Evolutionary conservation across 2,888 invertebrate genomes (phyloP).

Genomic region (Rhogogaster chlorosoma): DNA sequence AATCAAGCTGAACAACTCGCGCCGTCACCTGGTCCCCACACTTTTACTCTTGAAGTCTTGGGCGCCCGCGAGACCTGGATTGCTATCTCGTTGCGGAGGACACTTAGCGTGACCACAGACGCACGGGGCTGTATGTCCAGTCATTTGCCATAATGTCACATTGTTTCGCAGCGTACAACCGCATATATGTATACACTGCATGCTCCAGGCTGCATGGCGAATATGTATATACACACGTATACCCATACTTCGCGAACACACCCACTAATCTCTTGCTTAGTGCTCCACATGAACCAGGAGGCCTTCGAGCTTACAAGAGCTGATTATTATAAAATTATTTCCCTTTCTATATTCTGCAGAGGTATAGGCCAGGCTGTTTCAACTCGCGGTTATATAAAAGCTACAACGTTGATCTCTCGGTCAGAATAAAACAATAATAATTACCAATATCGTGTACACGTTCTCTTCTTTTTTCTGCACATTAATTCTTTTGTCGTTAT

Average conservation of each 20-base stretch:
- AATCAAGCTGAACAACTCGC: not conserved
- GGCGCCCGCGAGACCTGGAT: constrained; percentile 1
- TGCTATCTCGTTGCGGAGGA: constrained; percentile 43
- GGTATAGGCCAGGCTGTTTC: not conserved
- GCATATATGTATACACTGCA: constrained; percentile 51
- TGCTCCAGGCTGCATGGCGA: too few species aligned
- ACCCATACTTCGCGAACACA: constrained; percentile 8
- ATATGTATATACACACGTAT: not conserved
- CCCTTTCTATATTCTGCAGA: constrained; percentile 28
- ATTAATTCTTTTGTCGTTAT: too few species aligned
- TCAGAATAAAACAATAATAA: constrained; percentile 12
- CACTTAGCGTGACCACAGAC: constrained; percentile 46
- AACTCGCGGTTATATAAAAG: constrained; percentile 42
- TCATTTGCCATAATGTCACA: constrained; percentile 72
- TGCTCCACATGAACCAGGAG: constrained; percentile 43
- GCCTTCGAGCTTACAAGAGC: constrained; percentile 42
- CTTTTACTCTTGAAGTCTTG: not conserved
- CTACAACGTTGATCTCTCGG: not conserved
- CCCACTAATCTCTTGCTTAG: constrained; percentile 33
- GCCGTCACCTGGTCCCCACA: not conserved
- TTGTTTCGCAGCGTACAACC: constrained; percentile 67
- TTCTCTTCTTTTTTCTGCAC: not conserved
- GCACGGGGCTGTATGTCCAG: constrained; percentile 58
- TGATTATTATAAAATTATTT: constrained; percentile 49
- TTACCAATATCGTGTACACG: not conserved